Conservation (phyloP, 2,113 vertebrate species). For the Stomatorhinus ivindoensis region DNA sequence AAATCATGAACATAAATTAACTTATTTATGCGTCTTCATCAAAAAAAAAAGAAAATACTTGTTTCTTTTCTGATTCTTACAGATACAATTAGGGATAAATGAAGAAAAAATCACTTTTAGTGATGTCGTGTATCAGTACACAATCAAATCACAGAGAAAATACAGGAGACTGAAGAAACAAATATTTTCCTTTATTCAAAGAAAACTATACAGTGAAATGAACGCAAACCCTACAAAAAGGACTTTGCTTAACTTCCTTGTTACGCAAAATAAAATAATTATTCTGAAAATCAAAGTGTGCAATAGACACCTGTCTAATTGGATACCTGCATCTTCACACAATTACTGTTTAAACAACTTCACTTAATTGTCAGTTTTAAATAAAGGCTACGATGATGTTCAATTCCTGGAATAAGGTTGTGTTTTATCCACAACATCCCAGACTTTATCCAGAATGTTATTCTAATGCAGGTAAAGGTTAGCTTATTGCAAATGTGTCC, state of each 20-base stretch:
- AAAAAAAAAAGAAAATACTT: conserved; percentile 58
- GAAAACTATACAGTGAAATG: conserved; percentile 32
- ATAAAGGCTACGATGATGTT: not conserved
- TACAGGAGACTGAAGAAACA: conserved; percentile 80
- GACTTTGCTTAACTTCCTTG: not conserved
- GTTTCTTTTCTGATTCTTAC: conserved; percentile 50
- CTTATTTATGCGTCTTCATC: not conserved
- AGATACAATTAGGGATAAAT: conserved; percentile 20
- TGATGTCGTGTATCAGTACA: not conserved
- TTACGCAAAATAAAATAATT: not conserved
- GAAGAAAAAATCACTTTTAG: conserved; percentile 1
- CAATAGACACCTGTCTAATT: not conserved
- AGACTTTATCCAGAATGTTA: not conserved
- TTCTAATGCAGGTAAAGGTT: not conserved
- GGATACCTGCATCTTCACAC: not conserved
- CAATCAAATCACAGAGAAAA: conserved; percentile 56
- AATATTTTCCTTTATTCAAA: conserved; percentile 92
- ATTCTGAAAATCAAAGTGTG: not conserved
- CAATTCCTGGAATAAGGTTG: not conserved
- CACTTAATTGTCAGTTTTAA: not conserved
- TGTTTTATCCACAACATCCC: not conserved
- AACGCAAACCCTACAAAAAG: conserved; percentile 7
- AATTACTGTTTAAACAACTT: not conserved
- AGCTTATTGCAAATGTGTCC: not conserved
- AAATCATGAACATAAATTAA: not conserved